Conservation (phyloP, 2,113 vertebrate genomes). For the Nicator chloris region DNA sequence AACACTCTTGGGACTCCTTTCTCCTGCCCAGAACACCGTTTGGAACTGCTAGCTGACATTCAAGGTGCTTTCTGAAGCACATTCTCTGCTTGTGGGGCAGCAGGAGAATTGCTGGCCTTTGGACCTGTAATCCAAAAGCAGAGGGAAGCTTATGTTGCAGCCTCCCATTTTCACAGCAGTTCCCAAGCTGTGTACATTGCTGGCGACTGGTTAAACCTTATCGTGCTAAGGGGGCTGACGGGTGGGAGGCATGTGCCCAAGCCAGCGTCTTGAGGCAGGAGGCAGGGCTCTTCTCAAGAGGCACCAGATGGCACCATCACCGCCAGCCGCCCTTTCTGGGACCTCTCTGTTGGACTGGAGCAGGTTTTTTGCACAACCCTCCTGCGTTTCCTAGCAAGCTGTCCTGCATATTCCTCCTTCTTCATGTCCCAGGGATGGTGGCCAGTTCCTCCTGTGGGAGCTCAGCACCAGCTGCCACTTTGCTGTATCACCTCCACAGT, state of each 20-base stretch:
- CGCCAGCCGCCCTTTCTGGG: neutral
- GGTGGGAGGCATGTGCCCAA: neutral
- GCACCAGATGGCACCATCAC: neutral
- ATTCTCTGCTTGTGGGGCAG: neutral
- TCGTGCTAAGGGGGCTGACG: fast-evolving
- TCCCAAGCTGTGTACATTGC: neutral
- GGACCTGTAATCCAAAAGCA: neutral
- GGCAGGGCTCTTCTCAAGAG: neutral
- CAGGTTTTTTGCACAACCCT: neutral
- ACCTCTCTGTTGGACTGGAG: neutral
- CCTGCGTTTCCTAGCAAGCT: neutral
- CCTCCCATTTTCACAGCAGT: neutral
- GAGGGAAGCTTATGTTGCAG: neutral
- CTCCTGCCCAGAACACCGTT: neutral
- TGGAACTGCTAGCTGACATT: neutral
- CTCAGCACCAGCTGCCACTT: fast-evolving
- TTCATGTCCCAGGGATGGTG: neutral
- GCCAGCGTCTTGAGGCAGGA: neutral
- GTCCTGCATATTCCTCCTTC: neutral
- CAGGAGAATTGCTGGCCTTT: neutral
- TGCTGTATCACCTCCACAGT: neutral
- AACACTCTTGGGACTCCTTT: neutral
- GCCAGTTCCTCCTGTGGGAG: fast-evolving
- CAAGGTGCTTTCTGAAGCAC: neutral
- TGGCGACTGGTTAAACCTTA: neutral